phyloP scores from a whole-genome alignment of 2,888 invertebrate genomes.

The Oscheius sp. region DNA sequence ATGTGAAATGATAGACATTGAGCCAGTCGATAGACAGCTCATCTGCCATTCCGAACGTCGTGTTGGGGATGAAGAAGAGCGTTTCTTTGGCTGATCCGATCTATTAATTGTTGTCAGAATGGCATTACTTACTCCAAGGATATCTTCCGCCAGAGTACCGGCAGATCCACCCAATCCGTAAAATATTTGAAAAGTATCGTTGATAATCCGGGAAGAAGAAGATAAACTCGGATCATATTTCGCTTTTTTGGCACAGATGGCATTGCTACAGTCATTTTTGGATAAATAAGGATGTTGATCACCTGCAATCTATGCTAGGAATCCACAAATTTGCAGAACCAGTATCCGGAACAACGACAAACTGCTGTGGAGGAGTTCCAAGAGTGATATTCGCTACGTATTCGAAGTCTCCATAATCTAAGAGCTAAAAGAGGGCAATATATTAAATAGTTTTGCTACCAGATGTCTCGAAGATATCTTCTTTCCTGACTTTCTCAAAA shows the following conservation, averaged over 20 bases:
- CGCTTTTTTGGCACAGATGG: slow-evolving; percentile 70
- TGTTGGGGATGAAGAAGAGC: slow-evolving; percentile 49
- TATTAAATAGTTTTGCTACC: not conserved
- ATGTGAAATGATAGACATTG: slow-evolving; percentile 6
- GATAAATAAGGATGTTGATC: slow-evolving; percentile 34
- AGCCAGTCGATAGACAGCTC: slow-evolving; percentile 49
- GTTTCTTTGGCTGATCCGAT: slow-evolving; percentile 41
- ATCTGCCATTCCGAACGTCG: slow-evolving; percentile 56
- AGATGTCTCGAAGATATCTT: not conserved
- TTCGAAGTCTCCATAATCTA: slow-evolving; percentile 37
- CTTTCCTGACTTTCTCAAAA: not conserved
- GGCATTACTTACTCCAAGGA: slow-evolving; percentile 77
- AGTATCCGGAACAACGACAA: slow-evolving; percentile 46
- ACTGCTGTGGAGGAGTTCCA: slow-evolving; percentile 44
- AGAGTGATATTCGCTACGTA: slow-evolving; percentile 47
- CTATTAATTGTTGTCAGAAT: slow-evolving; percentile 16
- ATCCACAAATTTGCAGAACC: too few species aligned
- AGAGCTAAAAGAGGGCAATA: not conserved
- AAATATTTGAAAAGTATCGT: slow-evolving; percentile 86
- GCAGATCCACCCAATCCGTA: slow-evolving; percentile 90
- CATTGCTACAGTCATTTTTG: not conserved
- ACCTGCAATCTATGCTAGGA: slow-evolving; percentile 40
- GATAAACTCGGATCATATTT: slow-evolving; percentile 91
- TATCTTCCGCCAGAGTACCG: slow-evolving; percentile 91
- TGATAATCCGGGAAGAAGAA: slow-evolving; percentile 83